phyloP scores from a whole-genome alignment of 2,113 vertebrate species.

The Megatriorchis doriae region DNA sequence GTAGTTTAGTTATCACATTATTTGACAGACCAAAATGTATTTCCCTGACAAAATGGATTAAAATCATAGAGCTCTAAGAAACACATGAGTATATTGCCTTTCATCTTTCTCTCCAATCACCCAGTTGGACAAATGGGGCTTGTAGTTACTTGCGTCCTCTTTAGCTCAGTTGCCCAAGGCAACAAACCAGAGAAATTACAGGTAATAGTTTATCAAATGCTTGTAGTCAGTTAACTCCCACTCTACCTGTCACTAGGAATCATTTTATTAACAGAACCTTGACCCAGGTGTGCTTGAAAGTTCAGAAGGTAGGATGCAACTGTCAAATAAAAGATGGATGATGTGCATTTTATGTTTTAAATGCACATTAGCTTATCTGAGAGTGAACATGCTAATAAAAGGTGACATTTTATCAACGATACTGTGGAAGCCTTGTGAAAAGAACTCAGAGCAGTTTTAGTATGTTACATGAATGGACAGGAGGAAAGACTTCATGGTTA shows the following conservation, averaged over 20 bases:
- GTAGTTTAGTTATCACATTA: background rate
- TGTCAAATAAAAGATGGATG: background rate
- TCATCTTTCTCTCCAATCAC: background rate
- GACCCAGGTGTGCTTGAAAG: background rate
- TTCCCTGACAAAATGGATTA: slow-evolving; percentile 7
- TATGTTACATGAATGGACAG: background rate
- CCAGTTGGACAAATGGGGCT: background rate
- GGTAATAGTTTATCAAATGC: background rate
- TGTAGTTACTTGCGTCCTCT: background rate
- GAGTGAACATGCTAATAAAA: background rate
- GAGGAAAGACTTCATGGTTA: background rate
- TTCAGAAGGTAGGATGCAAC: background rate
- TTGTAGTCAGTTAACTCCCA: background rate
- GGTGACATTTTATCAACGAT: background rate
- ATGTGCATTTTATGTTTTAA: background rate
- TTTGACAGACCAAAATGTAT: background rate
- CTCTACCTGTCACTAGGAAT: background rate
- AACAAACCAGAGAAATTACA: background rate
- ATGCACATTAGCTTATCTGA: background rate
- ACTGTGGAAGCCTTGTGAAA: background rate
- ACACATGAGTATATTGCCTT: background rate
- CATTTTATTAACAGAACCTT: background rate
- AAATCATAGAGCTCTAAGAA: background rate
- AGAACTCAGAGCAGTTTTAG: background rate
- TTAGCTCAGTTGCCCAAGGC: background rate